phyloP scores from a whole-genome alignment of 1,140 invertebrate genomes.

The Anagrus nilaparvatae region DNA sequence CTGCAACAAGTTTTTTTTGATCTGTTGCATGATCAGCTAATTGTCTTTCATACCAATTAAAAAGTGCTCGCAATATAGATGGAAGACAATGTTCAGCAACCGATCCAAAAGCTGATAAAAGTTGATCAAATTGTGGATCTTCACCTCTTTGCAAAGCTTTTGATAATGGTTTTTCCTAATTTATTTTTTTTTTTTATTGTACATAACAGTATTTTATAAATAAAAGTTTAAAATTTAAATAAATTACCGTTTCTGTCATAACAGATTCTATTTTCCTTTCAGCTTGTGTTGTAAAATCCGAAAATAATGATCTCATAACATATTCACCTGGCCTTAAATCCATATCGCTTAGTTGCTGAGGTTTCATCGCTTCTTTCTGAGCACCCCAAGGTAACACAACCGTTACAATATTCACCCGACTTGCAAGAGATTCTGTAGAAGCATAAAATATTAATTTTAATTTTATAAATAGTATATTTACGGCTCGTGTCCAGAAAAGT shows the following conservation, averaged over 20 bases:
- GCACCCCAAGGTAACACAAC: conserved; percentile 68
- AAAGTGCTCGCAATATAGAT: conserved; percentile 84
- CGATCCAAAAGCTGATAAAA: conserved; percentile 84
- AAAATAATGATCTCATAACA: conserved; percentile 88
- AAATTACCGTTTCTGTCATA: conserved; percentile 72
- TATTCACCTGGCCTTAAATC: conserved; percentile 81
- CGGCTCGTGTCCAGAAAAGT: no score
- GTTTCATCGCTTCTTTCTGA: conserved; percentile 59
- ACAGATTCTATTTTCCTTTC: conserved; percentile 93
- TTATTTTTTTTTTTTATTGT: conserved; percentile 3
- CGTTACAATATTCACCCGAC: conserved; percentile 36
- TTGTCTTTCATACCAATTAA: conserved; percentile 93
- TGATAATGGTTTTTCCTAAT: conserved; percentile 75
- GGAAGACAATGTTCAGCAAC: conserved; percentile 96
- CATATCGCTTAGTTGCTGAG: conserved; percentile 49
- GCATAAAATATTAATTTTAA: conserved; percentile 6
- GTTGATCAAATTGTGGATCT: conserved; percentile 89
- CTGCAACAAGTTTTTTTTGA: conserved; percentile 45
- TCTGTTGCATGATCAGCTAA: conserved; percentile 53
- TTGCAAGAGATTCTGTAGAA: conserved; percentile 36
- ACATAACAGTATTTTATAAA: conserved; percentile 5
- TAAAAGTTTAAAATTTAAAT: not conserved
- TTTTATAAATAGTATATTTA: no score
- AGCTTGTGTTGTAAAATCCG: conserved; percentile 85
- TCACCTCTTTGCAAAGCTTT: conserved; percentile 92